Evolutionary conservation across 2,797 vertebrate species (phyloP).

Genomic region (Schizopygopsis pylzovi): DNA sequence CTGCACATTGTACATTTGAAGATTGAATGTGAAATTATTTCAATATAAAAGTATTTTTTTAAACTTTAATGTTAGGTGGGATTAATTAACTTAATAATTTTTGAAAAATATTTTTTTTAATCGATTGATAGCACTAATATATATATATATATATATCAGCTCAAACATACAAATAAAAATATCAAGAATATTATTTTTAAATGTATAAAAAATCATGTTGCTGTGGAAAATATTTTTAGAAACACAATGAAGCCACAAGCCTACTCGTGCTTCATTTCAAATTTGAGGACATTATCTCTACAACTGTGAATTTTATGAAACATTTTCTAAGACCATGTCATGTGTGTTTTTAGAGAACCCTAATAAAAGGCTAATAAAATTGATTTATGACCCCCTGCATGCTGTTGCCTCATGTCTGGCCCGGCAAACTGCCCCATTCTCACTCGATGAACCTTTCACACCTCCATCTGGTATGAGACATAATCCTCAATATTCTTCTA

Average conservation of each 20-base stretch:
- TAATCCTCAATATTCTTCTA: neutral
- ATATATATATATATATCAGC: too few species aligned
- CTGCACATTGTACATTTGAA: too few species aligned
- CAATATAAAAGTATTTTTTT: too few species aligned
- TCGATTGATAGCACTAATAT: too few species aligned
- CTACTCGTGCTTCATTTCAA: too few species aligned
- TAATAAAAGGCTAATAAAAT: neutral
- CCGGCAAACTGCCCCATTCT: neutral
- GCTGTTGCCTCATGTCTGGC: neutral
- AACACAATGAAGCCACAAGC: neutral
- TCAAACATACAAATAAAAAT: too few species aligned
- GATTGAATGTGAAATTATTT: too few species aligned
- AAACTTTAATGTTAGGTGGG: too few species aligned
- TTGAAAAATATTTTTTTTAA: too few species aligned
- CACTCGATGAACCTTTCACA: neutral
- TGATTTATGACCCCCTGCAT: neutral
- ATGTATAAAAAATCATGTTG: neutral
- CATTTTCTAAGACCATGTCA: neutral
- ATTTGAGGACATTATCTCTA: neutral
- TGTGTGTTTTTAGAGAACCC: neutral
- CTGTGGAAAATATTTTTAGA: neutral
- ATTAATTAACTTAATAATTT: too few species aligned
- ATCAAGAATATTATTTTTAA: too few species aligned
- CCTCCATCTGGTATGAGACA: neutral
- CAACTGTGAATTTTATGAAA: neutral